Base-by-base conservation (phyloP, 1,140 invertebrate genomes). In the Nebria ingens region DNA sequence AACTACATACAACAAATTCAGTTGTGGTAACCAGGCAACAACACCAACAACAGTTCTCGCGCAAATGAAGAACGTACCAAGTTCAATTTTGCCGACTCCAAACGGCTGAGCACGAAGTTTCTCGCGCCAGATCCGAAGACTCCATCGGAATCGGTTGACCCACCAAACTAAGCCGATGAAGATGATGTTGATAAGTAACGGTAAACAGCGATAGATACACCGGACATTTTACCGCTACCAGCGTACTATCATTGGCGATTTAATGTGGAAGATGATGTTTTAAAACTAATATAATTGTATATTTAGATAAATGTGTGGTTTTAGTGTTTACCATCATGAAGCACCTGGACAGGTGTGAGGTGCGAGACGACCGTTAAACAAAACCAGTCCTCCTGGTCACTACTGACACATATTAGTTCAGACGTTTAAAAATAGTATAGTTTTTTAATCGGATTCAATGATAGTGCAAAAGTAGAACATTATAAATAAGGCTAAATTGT, bases 261-360 rank as follows among this genome's bases (percentile, higher is more conserved):
- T 45, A 17, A 45, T 45, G 40, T 11, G 40, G 17, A 45, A 17
- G 17, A 45, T 12, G 25, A 34, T 34, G 56, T 45, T 58, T 60
- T 59, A 58, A 63, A 60, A 58, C 58, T 61, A 61, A 56, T 40
- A 55, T 54, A 34, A 6, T 34, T n/a, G 25, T 34, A 34, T 34
- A 34, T 9, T 34, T 34, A 9, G 6, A 34, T 34, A 9, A 34
- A 34, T 34, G n/a, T n/a, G 25, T 34, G 25, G 6, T n/a, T 6
- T 34, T 34, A n/a, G 25, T 34, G 6, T 34, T 34, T 34, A 6
- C 6, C 6, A 9, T 9, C n/a, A 34, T 34, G 6, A n/a, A n/a
- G 25, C 25, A 34, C 25, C 25, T 34, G 15, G 6, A 17, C 40
- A 45, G 40, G 40, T 45, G 40, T 45, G 9, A 45, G 40, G 40